Base-by-base conservation (phyloP, 2,888 invertebrate genomes). In the Leptura quadrifasciata region DNA sequence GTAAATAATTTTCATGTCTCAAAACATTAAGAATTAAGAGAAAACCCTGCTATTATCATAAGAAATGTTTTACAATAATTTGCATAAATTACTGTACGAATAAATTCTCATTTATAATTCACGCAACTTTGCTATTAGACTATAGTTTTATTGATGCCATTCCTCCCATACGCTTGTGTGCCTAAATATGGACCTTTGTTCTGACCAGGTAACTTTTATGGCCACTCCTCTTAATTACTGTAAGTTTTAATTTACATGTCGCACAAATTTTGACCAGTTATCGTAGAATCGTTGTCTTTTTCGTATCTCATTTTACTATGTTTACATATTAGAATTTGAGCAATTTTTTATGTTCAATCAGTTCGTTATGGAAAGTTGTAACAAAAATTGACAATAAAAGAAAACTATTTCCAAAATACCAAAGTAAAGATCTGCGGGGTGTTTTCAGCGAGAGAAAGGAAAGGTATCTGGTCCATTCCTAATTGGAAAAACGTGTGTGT, bases 181-280 rank as follows among this genome's bases (percentile, higher is more conserved):
- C 67, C 79, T 74, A 79, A 79, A 78, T 79, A 80, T 76, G 80
- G 80, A 75, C 75, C 75, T 70, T 69, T 65, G 73, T 77, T 76
- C 72, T 74, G 74, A 76, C 63, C 65, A 73, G 74, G 75, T 57
- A 21, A 70, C 64, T 57, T 35, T 71, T 72, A 60, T 72, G 67
- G 68, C 79, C 77, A 80, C 81, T 78, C 79, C 80, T 81, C 74
- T 76, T 69, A 64, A 73, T 79, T 76, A 31, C 76, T 60, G 70
- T 73, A 71, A 76, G 24, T 65, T 72, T 76, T 81, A 82, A 80
- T 81, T 78, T 70, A 77, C 76, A 70, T 67, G 12, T n/a, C 31
- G 39, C 35, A 35, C 47, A 47, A 47, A 47, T n/a, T 47, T 47
- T 47, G 47, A n/a, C 47, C n/a, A 47, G 47, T 47, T n/a, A 47